Percentiles rank a stretch among this genome's conserved stretches.
Evolutionary conservation across 1,140 invertebrate genomes (phyloP).

Genomic region (Pachypeltis micranthus): DNA sequence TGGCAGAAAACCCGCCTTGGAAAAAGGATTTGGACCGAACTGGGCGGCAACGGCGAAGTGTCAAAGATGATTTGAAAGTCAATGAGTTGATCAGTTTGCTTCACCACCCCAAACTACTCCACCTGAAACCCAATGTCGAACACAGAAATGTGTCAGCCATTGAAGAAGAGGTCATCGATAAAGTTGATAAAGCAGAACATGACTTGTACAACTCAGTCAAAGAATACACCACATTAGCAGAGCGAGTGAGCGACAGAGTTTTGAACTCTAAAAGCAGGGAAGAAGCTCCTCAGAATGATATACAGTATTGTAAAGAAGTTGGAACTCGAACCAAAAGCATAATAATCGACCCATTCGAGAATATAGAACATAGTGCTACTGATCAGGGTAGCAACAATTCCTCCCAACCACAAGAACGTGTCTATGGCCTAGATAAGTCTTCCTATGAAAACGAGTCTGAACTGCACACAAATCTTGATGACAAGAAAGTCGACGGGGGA

Average conservation of each 20-base stretch:
- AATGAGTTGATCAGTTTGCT: background rate
- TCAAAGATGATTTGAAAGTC: background rate
- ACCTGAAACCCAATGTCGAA: too few species aligned
- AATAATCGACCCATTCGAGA: background rate
- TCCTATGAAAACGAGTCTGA: too few species aligned
- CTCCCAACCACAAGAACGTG: too few species aligned
- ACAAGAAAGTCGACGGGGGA: too few species aligned
- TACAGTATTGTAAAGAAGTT: background rate
- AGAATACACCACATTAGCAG: background rate
- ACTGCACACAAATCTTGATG: too few species aligned
- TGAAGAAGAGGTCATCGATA: background rate
- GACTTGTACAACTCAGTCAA: background rate
- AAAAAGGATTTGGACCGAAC: background rate
- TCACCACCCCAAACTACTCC: too few species aligned
- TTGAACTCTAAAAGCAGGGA: too few species aligned
- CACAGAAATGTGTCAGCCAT: background rate
- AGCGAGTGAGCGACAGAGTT: too few species aligned
- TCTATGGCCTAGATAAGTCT: too few species aligned
- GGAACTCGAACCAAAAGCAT: background rate
- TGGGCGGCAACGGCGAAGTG: background rate
- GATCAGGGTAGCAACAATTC: too few species aligned
- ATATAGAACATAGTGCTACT: too few species aligned
- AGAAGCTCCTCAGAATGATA: too few species aligned
- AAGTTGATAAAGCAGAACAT: background rate
- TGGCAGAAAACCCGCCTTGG: background rate